Evolutionary conservation across 2,888 invertebrate species (phyloP).

Genomic region (Thymelicus acteon): DNA sequence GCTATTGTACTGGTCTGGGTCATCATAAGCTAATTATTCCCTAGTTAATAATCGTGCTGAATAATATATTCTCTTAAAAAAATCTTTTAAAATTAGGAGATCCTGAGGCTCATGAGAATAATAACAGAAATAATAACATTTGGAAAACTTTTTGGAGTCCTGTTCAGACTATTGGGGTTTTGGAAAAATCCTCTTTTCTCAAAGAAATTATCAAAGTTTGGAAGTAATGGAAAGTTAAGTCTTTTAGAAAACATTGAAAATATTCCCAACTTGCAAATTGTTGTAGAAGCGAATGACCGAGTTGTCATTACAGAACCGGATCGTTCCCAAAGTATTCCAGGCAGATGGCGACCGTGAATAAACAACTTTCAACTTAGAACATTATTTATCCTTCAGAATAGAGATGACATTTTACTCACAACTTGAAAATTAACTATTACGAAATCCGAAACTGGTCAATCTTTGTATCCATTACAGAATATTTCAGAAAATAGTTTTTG

Average conservation of each 20-base stretch:
- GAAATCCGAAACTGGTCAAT: background rate
- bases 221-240: conserved; percentile 10
- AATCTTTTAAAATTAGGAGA: no score
- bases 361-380: conserved; percentile 11
- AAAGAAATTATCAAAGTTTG: conserved; percentile 1
- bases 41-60: no score
- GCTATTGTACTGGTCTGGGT: no score
- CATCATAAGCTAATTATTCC: no score
- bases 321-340: conserved; percentile 4
- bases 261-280: conserved; percentile 10
- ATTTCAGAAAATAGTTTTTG: no score
- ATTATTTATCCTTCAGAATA: conserved; percentile 13
- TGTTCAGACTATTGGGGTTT: background rate
- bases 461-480: background rate
- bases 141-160: background rate
- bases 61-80: no score
- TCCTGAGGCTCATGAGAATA: background rate
- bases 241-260: conserved; percentile 13
- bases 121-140: conserved; percentile 3
- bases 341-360: conserved; percentile 5
- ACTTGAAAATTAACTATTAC: background rate
- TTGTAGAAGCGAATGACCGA: conserved; percentile 10
- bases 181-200: conserved; percentile 6
- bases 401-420: background rate
- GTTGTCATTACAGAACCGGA: conserved; percentile 9